These are phyloP conservation scores for Cheilosia soror DNA, from an alignment of 2,888 invertebrate genomes.

Conservation along the genomic window DNA sequence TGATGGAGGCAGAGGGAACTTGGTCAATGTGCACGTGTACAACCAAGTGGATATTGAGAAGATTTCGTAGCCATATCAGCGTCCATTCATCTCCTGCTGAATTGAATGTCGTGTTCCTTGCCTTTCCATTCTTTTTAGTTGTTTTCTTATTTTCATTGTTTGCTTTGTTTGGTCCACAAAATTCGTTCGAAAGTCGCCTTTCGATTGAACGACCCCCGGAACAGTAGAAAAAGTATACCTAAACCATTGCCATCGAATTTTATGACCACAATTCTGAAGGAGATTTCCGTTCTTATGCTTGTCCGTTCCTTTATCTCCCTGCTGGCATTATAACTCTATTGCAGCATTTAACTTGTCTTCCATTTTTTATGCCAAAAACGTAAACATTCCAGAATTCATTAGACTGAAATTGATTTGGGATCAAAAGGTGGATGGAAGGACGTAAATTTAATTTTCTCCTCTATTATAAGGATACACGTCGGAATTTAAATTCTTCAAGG, in stretches of 20 bases:
- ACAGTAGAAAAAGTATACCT: conserved; percentile 2
- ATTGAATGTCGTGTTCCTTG: conserved; percentile 28
- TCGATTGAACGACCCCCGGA: conserved; percentile 34
- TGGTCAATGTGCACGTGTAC: conserved; percentile 4
- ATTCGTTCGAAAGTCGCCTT: conserved; percentile 44
- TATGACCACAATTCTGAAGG: conserved; percentile 38
- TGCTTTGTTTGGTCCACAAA: conserved; percentile 46
- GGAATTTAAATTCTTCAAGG: conserved; percentile 65
- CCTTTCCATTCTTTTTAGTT: conserved; percentile 3
- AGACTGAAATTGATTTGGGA: conserved; percentile 73
- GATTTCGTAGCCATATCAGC: conserved; percentile 32
- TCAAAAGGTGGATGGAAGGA: conserved; percentile 55
- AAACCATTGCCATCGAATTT: conserved; percentile 33
- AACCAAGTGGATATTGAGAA: conserved; percentile 29
- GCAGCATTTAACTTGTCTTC: conserved; percentile 62
- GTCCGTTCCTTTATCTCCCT: conserved; percentile 16
- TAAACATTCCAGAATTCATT: conserved; percentile 70
- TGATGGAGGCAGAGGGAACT: conserved; percentile 9
- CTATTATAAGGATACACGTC: conserved; percentile 51
- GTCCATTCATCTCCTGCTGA: conserved; percentile 40
- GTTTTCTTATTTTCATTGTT: conserved; percentile 33
- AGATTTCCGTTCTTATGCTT: conserved; percentile 24
- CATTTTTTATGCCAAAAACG: conserved; percentile 40
- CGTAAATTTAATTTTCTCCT: conserved; percentile 50
- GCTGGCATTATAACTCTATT: conserved; percentile 47